phyloP scores from a whole-genome alignment of 2,113 vertebrate genomes.

The Zonotrichia leucophrys region DNA sequence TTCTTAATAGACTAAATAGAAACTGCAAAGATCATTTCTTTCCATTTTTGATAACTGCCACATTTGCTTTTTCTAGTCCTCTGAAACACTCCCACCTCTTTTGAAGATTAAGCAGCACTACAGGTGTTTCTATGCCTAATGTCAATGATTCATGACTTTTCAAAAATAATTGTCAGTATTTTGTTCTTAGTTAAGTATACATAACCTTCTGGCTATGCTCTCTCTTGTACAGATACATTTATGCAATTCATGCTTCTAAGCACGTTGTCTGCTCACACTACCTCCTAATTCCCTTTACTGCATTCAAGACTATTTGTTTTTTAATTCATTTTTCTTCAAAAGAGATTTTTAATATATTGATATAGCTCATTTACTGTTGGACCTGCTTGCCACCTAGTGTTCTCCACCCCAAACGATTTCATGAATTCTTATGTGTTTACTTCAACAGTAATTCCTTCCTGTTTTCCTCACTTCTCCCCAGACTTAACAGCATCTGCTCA shows the following conservation, averaged over 20 bases:
- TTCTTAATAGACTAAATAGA: slow-evolving; percentile 25
- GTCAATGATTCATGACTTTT: slow-evolving; percentile 50
- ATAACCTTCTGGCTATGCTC: background rate
- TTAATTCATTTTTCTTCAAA: background rate
- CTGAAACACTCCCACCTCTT: slow-evolving; percentile 43
- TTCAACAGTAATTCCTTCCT: background rate
- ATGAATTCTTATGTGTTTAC: background rate
- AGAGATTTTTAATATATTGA: background rate
- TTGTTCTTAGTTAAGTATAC: background rate
- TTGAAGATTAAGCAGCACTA: slow-evolving; percentile 4
- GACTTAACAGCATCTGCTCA: background rate
- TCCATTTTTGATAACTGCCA: slow-evolving; percentile 42
- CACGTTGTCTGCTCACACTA: background rate
- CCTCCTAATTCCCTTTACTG: background rate
- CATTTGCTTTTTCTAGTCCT: slow-evolving; percentile 47
- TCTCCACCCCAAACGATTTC: background rate
- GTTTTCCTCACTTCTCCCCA: background rate
- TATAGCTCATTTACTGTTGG: slow-evolving; percentile 7
- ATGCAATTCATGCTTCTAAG: background rate
- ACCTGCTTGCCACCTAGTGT: slow-evolving; percentile 14
- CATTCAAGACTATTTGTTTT: background rate
- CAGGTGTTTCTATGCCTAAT: slow-evolving; percentile 44
- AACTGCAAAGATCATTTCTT: slow-evolving; percentile 38
- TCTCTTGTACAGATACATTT: background rate
- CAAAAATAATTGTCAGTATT: slow-evolving; percentile 57